A percentile compares a stretch with the other conserved stretches of the same genome.
Evolutionary conservation across 2,888 invertebrate genomes (phyloP).

Genomic region (Psylliodes chrysocephalus): DNA sequence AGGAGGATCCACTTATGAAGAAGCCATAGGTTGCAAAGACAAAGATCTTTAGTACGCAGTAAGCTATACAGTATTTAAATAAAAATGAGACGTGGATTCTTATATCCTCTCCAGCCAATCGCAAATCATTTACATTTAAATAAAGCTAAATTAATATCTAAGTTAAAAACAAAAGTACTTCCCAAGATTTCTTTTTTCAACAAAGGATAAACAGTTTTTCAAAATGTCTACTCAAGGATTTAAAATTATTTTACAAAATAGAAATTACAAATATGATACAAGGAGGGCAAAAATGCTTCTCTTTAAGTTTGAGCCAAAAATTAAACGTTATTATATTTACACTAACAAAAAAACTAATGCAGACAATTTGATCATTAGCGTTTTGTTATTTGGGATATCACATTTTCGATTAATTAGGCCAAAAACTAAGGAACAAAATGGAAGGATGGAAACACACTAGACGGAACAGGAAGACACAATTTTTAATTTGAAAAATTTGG

Average conservation of each 20-base stretch:
- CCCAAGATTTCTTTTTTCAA: no score
- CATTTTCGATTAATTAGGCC: neutral
- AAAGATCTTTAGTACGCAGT: no score
- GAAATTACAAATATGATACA: slow-evolving; percentile 27
- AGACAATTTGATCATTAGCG: neutral
- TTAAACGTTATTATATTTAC: neutral
- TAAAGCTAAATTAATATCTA: no score
- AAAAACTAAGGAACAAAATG: neutral
- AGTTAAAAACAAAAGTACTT: no score
- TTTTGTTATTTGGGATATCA: neutral
- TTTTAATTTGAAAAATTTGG: neutral
- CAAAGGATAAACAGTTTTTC: slow-evolving; percentile 3
- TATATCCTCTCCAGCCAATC: no score
- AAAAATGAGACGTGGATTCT: no score
- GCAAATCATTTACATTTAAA: no score
- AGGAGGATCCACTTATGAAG: no score
- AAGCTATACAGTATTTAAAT: no score
- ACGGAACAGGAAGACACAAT: neutral
- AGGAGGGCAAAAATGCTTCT: neutral
- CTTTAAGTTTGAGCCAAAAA: neutral
- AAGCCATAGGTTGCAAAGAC: no score
- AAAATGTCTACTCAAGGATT: neutral
- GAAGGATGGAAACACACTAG: neutral
- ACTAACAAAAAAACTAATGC: neutral
- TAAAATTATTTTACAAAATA: slow-evolving; percentile 31